These are phyloP conservation scores for Drosophila longiperda DNA, from an alignment of 2,888 invertebrate species.

Conservation along the genomic window DNA sequence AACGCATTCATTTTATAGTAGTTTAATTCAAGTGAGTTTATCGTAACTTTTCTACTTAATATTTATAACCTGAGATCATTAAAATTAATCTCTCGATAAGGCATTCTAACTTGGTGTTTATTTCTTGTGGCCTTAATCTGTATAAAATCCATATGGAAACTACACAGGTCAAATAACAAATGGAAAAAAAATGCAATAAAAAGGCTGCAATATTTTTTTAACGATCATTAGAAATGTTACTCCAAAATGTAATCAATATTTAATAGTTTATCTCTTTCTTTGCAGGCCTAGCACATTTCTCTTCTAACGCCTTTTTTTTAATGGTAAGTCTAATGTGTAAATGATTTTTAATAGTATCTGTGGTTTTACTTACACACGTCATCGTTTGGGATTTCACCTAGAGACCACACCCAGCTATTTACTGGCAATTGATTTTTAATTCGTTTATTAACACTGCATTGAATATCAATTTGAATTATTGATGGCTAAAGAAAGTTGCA, in stretches of 20 bases:
- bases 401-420: slow-evolving; percentile 33
- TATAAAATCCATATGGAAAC: neutral
- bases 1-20: neutral
- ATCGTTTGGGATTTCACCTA: slow-evolving; percentile 25
- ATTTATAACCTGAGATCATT: neutral
- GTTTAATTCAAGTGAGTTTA: neutral
- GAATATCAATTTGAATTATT: slow-evolving; percentile 31
- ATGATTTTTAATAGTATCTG: slow-evolving; percentile 14
- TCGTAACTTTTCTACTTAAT: neutral
- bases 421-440: slow-evolving; percentile 16
- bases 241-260: slow-evolving; percentile 34
- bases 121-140: neutral
- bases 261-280: slow-evolving; percentile 28
- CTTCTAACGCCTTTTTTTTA: slow-evolving; percentile 50
- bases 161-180: slow-evolving; percentile 1
- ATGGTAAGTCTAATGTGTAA: slow-evolving; percentile 54
- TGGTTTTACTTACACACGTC: neutral
- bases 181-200: slow-evolving; percentile 15
- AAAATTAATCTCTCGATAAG: neutral
- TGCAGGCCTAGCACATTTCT: slow-evolving; percentile 46
- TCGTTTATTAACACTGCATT: slow-evolving; percentile 39
- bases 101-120: neutral
- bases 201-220: neutral
- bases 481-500: slow-evolving; percentile 47
- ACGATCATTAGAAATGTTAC: neutral